These are phyloP conservation scores for Zaprionus taronus DNA, from an alignment of 1,140 invertebrate species.

Conservation along the genomic window DNA sequence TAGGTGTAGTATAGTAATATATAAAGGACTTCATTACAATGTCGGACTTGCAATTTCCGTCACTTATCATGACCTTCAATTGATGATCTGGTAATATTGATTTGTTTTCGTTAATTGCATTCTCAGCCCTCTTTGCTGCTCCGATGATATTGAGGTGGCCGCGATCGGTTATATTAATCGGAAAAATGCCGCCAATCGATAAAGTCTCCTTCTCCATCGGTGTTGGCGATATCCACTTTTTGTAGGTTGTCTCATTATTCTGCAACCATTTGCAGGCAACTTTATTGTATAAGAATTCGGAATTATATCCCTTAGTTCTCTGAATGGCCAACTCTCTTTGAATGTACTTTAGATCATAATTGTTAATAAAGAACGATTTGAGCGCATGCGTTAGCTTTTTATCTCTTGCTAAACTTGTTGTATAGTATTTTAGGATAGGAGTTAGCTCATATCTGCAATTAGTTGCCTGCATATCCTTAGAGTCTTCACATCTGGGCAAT, in stretches of 20 bases:
- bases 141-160: conserved; percentile 87
- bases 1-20: conserved; percentile 87
- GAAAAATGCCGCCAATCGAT: conserved; percentile 92
- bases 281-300: conserved; percentile 69
- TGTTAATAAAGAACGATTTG: conserved; percentile 46
- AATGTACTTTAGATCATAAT: conserved; percentile 29
- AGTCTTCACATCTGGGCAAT: conserved; percentile 86
- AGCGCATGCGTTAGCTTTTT: conserved; percentile 85
- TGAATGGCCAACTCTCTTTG: conserved; percentile 11
- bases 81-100: conserved; percentile 88
- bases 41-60: conserved; percentile 91
- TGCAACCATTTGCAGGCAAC: conserved; percentile 90
- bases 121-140: conserved; percentile 88
- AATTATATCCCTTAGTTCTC: neutral
- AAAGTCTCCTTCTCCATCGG: conserved; percentile 84
- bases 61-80: conserved; percentile 86
- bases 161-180: conserved; percentile 86
- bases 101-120: conserved; percentile 88
- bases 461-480: conserved; percentile 56
- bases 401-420: conserved; percentile 85
- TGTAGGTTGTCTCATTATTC: conserved; percentile 85
- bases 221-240: conserved; percentile 85
- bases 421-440: conserved; percentile 89
- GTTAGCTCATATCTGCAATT: conserved; percentile 88
- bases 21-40: conserved; percentile 92